A percentile compares a stretch with the other conserved stretches of the same genome.
Evolutionary conservation across 2,888 invertebrate genomes (phyloP).

Genomic region (Andrena minutula): DNA sequence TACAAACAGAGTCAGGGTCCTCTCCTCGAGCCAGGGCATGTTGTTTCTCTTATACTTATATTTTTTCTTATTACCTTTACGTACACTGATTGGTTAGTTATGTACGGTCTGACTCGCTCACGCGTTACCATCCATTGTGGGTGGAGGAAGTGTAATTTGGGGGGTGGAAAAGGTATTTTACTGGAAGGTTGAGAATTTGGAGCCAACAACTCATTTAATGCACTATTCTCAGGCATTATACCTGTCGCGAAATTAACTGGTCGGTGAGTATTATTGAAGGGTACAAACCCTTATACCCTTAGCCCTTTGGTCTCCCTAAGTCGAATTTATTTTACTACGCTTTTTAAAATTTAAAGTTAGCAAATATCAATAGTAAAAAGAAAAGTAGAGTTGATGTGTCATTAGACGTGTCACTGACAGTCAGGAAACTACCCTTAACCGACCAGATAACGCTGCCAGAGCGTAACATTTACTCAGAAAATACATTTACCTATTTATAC

Average conservation of each 20-base stretch:
- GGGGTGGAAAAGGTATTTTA: not conserved
- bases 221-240: too few relatives aligned
- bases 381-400: too few relatives aligned
- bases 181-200: not conserved
- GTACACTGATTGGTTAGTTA: slow-evolving; percentile 37
- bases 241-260: not conserved
- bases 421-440: too few relatives aligned
- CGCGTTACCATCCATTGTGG: not conserved
- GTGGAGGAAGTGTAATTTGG: not conserved
- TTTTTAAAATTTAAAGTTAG: too few relatives aligned
- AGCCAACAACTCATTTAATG: not conserved
- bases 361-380: too few relatives aligned
- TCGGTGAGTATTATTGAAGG: too few relatives aligned
- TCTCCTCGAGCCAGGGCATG: slow-evolving; percentile 97
- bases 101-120: slow-evolving; percentile 17
- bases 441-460: too few relatives aligned
- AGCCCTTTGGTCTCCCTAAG: too few relatives aligned
- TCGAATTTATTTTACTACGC: too few relatives aligned
- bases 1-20: slow-evolving; percentile 92
- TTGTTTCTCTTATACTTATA: slow-evolving; percentile 86
- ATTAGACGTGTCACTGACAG: too few relatives aligned
- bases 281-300: too few relatives aligned
- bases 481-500: not conserved
- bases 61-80: slow-evolving; percentile 60
- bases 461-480: too few relatives aligned